A percentile compares a stretch with the other conserved stretches of the same genome.
phyloP scores from a whole-genome alignment of 2,113 vertebrate species.

The Hoplias malabaricus region DNA sequence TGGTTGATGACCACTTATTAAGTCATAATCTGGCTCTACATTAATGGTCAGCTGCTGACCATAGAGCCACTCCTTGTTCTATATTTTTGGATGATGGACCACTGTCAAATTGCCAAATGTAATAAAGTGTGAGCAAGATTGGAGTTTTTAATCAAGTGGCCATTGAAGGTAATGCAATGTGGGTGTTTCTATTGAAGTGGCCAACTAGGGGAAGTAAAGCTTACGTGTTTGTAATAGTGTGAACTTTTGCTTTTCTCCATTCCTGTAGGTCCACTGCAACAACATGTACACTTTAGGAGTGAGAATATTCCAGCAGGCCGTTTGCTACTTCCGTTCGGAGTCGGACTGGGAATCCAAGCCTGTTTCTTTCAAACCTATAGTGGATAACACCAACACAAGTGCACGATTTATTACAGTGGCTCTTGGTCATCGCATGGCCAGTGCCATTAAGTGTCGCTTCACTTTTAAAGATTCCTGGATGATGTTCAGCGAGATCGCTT shows the following conservation, averaged over 20 bases:
- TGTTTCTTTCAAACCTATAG: conserved; percentile 77
- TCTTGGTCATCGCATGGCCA: conserved; percentile 89
- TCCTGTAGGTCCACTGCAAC: conserved; percentile 89
- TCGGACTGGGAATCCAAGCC: conserved; percentile 85
- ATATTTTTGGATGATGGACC: no score
- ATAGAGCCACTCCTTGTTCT: no score
- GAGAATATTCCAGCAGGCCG: conserved; percentile 90
- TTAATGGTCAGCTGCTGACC: no score
- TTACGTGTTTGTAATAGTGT: no score
- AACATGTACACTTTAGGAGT: conserved; percentile 93
- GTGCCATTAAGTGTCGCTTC: conserved; percentile 89
- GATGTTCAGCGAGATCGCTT: conserved; percentile 97
- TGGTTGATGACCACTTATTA: no score
- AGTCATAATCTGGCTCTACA: no score
- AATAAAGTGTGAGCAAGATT: no score
- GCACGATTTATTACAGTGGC: conserved; percentile 89
- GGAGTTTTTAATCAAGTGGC: background rate
- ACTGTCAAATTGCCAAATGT: no score
- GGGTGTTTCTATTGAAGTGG: background rate
- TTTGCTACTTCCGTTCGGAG: conserved; percentile 87
- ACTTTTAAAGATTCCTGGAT: conserved; percentile 90
- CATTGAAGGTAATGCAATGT: background rate
- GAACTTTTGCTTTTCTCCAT: no score
- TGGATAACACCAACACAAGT: conserved; percentile 83
- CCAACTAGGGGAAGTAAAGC: no score